Evolutionary conservation across 2,888 invertebrate species (phyloP).

Genomic region (Empis stercorea): DNA sequence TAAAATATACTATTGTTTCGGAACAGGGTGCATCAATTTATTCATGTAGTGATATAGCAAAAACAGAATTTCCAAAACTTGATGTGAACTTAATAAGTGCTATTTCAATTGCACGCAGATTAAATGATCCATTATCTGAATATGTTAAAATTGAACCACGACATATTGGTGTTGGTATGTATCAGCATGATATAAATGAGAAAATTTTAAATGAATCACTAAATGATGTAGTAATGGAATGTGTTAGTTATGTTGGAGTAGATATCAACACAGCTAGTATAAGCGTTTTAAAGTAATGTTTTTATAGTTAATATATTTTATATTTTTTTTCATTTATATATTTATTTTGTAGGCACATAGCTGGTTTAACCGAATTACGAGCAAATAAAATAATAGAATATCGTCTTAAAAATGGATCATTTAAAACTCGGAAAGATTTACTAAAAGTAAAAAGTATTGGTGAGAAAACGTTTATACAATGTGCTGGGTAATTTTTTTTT

Average conservation of each 20-base stretch:
- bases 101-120: constrained; percentile 73
- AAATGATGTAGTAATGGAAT: constrained; percentile 72
- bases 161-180: constrained; percentile 90
- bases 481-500: constrained; percentile 60
- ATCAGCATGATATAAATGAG: constrained; percentile 80
- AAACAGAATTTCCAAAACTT: constrained; percentile 70
- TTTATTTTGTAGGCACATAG: constrained; percentile 50
- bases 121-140: constrained; percentile 84
- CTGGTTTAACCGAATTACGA: constrained; percentile 63
- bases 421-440: constrained; percentile 60
- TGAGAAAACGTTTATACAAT: constrained; percentile 72
- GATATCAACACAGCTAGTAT: constrained; percentile 80
- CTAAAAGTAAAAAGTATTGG: constrained; percentile 69
- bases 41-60: constrained; percentile 73
- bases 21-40: constrained; percentile 90
- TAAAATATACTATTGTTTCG: constrained; percentile 68
- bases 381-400: constrained; percentile 68
- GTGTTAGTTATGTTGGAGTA: constrained; percentile 87
- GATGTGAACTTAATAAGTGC: constrained; percentile 74
- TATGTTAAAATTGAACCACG: constrained; percentile 87
- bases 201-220: constrained; percentile 60
- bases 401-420: constrained; percentile 57
- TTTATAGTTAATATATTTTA: not conserved
- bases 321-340: not conserved
- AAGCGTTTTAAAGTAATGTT: constrained; percentile 57